These are phyloP conservation scores for Ichneumoninae sp. DNA, from an alignment of 2,888 invertebrate species.

Conservation along the genomic window DNA sequence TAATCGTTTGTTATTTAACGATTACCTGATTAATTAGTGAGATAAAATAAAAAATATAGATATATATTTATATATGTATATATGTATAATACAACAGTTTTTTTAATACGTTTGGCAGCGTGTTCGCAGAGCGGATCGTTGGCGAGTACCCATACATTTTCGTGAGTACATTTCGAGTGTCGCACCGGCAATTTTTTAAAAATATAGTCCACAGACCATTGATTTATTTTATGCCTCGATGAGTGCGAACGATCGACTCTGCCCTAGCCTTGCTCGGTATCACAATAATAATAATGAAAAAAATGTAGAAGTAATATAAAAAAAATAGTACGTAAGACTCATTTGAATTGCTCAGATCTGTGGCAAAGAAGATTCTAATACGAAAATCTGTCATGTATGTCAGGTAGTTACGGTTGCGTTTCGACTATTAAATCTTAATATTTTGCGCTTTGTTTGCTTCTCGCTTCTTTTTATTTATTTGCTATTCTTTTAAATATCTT, in stretches of 20 bases:
- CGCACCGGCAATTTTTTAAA: constrained; percentile 11
- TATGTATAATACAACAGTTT: constrained; percentile 34
- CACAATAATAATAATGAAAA: constrained; percentile 40
- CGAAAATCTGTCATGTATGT: constrained; percentile 60
- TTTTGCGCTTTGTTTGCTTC: constrained; percentile 51
- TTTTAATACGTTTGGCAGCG: constrained; percentile 53
- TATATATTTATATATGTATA: constrained; percentile 12
- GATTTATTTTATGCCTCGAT: background rate
- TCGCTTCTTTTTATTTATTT: constrained; percentile 25
- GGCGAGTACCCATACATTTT: background rate
- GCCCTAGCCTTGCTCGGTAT: constrained; percentile 33
- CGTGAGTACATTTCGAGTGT: constrained; percentile 20
- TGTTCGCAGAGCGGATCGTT: constrained; percentile 51
- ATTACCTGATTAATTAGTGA: constrained; percentile 46
- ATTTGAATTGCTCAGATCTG: constrained; percentile 59
- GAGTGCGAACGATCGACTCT: constrained; percentile 35
- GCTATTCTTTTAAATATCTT: constrained; percentile 18
- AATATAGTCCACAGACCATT: background rate
- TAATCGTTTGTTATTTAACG: constrained; percentile 45
- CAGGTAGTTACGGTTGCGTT: constrained; percentile 66
- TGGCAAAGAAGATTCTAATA: constrained; percentile 62
- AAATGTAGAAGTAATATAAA: constrained; percentile 33
- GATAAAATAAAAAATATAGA: constrained; percentile 30
- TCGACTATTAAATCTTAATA: constrained; percentile 48
- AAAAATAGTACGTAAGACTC: constrained; percentile 42